Conservation (phyloP, 2,888 invertebrate species). For the Laspeyria flexula region DNA sequence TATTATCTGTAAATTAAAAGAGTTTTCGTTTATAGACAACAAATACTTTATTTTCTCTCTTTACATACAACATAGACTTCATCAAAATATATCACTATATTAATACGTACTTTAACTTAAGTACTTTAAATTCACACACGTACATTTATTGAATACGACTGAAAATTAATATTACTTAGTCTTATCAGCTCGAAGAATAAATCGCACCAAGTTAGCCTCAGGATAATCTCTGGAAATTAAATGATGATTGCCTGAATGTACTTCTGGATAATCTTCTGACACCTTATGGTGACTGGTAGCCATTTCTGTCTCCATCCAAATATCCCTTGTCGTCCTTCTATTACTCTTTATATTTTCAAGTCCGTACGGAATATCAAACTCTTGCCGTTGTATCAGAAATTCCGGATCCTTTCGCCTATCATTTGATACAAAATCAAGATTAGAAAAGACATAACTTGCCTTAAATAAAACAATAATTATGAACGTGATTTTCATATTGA, state of each 20-base stretch:
- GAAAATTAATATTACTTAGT: neutral
- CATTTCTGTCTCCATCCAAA: conserved; percentile 25
- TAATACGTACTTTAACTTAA: no score
- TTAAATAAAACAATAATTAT: conserved; percentile 12
- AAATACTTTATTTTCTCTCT: no score
- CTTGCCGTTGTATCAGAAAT: neutral
- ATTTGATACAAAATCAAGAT: neutral
- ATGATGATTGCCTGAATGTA: conserved; percentile 39
- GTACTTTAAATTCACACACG: no score
- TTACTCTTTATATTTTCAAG: conserved; percentile 1
- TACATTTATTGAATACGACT: no score
- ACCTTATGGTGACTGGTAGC: conserved; percentile 45
- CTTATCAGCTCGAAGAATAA: neutral
- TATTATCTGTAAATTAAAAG: no score
- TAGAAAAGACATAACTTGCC: neutral
- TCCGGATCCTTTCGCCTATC: neutral
- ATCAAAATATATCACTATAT: no score
- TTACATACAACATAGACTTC: no score
- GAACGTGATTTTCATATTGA: conserved; percentile 27
- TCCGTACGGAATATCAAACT: neutral
- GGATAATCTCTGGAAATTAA: conserved; percentile 53
- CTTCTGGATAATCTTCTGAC: conserved; percentile 50
- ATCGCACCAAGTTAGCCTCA: conserved; percentile 37
- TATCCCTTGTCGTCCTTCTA: conserved; percentile 28
- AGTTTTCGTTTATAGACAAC: no score